Percentiles rank a stretch among this genome's conserved stretches.
phyloP scores from a whole-genome alignment of 2,113 vertebrate genomes.

The Scomber scombrus region DNA sequence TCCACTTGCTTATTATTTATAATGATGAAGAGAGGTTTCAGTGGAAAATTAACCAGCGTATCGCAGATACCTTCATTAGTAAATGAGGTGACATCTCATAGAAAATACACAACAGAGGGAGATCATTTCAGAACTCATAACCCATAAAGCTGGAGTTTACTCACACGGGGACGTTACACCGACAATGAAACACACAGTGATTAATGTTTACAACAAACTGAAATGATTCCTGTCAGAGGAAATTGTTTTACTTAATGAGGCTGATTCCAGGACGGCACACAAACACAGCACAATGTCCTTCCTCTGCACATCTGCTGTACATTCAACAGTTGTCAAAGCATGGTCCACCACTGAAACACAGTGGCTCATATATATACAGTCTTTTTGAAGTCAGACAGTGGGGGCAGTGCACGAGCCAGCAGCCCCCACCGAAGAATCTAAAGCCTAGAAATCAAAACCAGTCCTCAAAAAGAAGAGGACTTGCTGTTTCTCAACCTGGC shows the following conservation, averaged over 20 bases:
- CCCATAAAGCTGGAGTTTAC: slow-evolving; percentile 37
- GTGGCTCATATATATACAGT: background rate
- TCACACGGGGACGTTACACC: slow-evolving; percentile 4
- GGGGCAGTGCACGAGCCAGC: slow-evolving; percentile 9
- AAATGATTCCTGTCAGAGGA: slow-evolving; percentile 15
- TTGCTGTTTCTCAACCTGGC: background rate
- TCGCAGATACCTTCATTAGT: slow-evolving; percentile 54
- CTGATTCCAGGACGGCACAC: slow-evolving; percentile 17
- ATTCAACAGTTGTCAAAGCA: slow-evolving; percentile 62
- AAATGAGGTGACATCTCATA: slow-evolving; percentile 51
- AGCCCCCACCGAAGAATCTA: slow-evolving; percentile 11
- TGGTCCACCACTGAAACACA: slow-evolving; percentile 21
- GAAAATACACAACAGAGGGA: slow-evolving; percentile 40
- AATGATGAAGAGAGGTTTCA: slow-evolving; percentile 45
- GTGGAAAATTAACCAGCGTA: slow-evolving; percentile 45
- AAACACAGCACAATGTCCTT: background rate
- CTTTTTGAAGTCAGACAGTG: slow-evolving; percentile 19
- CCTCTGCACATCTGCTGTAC: slow-evolving; percentile 26
- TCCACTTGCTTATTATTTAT: slow-evolving; percentile 75
- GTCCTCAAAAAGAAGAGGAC: slow-evolving; percentile 13
- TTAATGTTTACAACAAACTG: slow-evolving; percentile 36
- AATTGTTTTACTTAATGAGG: slow-evolving; percentile 29
- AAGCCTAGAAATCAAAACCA: slow-evolving; percentile 32
- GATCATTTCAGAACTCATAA: slow-evolving; percentile 37
- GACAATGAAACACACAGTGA: slow-evolving; percentile 20